phyloP scores from a whole-genome alignment of 2,113 vertebrate genomes.

The Capreolus pygargus region DNA sequence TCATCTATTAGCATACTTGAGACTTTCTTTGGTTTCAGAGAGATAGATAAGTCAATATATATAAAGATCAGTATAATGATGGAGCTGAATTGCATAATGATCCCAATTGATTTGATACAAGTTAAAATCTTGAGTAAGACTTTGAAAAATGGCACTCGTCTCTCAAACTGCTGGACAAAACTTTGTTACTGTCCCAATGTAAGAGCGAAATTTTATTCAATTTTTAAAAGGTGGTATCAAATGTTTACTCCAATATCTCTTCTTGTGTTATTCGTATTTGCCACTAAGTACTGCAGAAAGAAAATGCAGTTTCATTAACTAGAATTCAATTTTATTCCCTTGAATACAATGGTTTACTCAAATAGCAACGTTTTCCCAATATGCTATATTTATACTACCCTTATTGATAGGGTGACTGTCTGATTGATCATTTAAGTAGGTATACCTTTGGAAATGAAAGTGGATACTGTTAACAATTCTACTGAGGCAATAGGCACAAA shows the following conservation, averaged over 20 bases:
- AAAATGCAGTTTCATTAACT: not conserved
- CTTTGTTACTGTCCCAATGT: not conserved
- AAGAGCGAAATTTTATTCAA: not conserved
- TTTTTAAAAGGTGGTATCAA: not conserved
- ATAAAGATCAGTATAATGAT: not conserved
- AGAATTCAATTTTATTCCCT: not conserved
- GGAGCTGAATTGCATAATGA: not conserved
- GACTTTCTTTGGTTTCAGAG: not conserved
- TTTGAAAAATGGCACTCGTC: not conserved
- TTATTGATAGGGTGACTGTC: not conserved
- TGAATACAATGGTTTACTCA: not conserved
- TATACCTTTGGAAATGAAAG: not conserved
- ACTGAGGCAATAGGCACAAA: not conserved
- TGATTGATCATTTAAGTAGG: not conserved
- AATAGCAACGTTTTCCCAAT: not conserved
- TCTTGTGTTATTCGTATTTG: not conserved
- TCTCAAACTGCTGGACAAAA: not conserved
- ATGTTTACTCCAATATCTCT: not conserved
- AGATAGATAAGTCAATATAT: not conserved
- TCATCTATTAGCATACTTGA: not conserved
- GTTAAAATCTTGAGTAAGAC: constrained; percentile 1
- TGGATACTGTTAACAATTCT: not conserved
- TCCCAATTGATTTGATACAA: not conserved
- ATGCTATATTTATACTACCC: not conserved
- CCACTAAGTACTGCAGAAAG: not conserved